phyloP scores from a whole-genome alignment of 2,797 vertebrate species.

The Poecilia velifera region DNA sequence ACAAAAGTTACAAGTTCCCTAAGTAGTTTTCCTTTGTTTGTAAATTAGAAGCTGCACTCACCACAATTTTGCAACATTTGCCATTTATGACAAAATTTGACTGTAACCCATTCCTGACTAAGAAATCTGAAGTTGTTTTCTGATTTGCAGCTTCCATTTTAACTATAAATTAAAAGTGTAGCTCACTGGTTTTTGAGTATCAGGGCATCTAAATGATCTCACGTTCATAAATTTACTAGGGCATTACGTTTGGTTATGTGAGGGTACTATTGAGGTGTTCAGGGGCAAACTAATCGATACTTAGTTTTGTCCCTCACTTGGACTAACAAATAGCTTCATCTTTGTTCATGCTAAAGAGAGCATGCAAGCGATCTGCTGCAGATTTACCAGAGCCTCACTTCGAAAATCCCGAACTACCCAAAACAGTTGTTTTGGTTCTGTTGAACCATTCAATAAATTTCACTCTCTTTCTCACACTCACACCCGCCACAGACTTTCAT shows the following conservation, averaged over 20 bases:
- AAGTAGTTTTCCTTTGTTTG: background rate
- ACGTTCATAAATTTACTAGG: background rate
- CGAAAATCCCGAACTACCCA: background rate
- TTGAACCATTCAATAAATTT: background rate
- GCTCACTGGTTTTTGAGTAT: background rate
- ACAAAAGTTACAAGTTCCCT: background rate
- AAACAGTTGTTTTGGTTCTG: background rate
- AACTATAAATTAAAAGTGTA: background rate
- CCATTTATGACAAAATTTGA: background rate
- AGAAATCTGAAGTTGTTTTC: background rate
- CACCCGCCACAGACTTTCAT: background rate
- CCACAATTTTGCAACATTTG: background rate
- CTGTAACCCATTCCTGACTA: background rate
- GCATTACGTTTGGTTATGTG: background rate
- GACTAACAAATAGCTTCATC: background rate
- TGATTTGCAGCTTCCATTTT: background rate
- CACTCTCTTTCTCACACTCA: slow-evolving; percentile 5
- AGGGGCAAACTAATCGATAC: background rate
- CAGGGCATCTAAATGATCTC: background rate
- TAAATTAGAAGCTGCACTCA: background rate
- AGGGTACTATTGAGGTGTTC: background rate
- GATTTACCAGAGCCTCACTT: background rate
- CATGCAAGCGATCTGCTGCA: background rate
- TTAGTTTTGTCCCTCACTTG: background rate
- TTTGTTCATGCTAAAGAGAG: background rate